A percentile compares a stretch with the other conserved stretches of the same genome.
phyloP scores from a whole-genome alignment of 2,888 invertebrate species.

The Pseudeuparius sepicola region DNA sequence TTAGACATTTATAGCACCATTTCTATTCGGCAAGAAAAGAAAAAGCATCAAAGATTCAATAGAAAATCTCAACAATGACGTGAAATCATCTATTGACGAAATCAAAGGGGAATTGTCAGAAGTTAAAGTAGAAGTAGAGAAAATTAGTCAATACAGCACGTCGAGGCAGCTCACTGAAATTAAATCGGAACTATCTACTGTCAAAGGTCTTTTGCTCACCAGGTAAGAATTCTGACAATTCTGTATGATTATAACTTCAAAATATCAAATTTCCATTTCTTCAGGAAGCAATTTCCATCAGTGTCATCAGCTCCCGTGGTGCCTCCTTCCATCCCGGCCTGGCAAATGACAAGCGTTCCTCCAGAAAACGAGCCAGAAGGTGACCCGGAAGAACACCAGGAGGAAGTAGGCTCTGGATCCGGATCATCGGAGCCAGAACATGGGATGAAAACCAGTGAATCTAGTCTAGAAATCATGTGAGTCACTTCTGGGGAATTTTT shows the following conservation, averaged over 20 bases:
- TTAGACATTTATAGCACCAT: constrained; percentile 54
- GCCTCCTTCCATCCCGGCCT: constrained; percentile 66
- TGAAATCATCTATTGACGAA: constrained; percentile 49
- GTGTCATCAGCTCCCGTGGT: constrained; percentile 46
- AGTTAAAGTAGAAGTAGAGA: constrained; percentile 55
- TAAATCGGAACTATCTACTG: constrained; percentile 59
- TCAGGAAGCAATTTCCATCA: constrained; percentile 70
- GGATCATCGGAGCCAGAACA: constrained; percentile 62
- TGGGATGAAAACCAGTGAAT: constrained; percentile 64
- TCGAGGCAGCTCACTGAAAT: constrained; percentile 54
- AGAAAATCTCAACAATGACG: constrained; percentile 55
- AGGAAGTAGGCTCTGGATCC: constrained; percentile 45
- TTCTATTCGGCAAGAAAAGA: constrained; percentile 56
- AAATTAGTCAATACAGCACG: constrained; percentile 40
- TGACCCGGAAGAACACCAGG: constrained; percentile 34
- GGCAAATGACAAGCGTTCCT: constrained; percentile 62
- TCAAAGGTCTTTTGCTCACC: constrained; percentile 63
- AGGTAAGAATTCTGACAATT: constrained; percentile 43
- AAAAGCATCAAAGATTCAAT: constrained; percentile 58
- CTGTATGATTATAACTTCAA: constrained; percentile 1
- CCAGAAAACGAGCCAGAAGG: constrained; percentile 37
- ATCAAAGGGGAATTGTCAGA: constrained; percentile 55
- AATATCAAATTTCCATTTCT: constrained; percentile 12
- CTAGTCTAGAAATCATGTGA: constrained; percentile 66
- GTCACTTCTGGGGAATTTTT: too few species aligned